Conservation (phyloP, 1,140 invertebrate species). For the Orussus abietinus region DNA sequence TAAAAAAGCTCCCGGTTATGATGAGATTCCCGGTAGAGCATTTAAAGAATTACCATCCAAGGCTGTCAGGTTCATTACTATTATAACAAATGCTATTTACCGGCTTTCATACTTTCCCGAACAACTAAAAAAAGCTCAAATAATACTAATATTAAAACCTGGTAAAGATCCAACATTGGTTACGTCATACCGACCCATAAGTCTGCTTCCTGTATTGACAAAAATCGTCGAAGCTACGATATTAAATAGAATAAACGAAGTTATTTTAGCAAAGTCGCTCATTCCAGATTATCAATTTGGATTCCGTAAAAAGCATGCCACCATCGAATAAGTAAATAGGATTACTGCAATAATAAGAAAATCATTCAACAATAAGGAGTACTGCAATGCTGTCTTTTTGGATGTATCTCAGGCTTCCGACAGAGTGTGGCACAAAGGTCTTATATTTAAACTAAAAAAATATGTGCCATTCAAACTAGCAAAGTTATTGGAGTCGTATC, state of each 20-base stretch:
- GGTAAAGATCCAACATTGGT: no score
- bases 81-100: conserved; percentile 2
- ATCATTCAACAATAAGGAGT: conserved; percentile 15
- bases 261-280: not conserved
- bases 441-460: no score
- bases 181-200: no score
- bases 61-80: conserved; percentile 15
- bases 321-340: conserved; percentile 28
- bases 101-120: not conserved
- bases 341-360: conserved; percentile 17
- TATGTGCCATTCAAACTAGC: no score
- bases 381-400: conserved; percentile 7
- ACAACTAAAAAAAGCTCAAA: no score
- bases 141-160: no score
- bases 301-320: conserved; percentile 22
- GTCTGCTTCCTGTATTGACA: not conserved
- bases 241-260: conserved; percentile 1
- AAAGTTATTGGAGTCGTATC: no score
- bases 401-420: no score
- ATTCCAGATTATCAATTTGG: conserved; percentile 7
- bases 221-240: conserved; percentile 2
- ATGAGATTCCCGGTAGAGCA: conserved; percentile 17
- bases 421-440: no score
- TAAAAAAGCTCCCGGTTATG: conserved; percentile 21
- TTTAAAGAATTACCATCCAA: conserved; percentile 19